phyloP scores from a whole-genome alignment of 2,797 vertebrate species.

The Hippopotamyrus pictus region DNA sequence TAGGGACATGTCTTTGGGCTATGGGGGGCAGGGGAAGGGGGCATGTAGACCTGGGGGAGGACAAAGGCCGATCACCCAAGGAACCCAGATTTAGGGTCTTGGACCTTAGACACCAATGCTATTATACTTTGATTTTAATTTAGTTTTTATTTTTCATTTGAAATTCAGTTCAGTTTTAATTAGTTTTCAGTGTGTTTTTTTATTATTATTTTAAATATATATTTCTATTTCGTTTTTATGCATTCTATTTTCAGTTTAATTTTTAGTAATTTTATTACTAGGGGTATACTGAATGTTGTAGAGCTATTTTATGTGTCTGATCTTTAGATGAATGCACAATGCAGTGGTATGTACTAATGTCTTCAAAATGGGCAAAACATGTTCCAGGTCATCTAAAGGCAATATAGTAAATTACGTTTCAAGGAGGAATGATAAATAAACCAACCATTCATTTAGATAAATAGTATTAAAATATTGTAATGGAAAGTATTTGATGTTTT shows the following conservation, averaged over 20 bases:
- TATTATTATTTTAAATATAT: background rate
- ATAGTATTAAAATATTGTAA: background rate
- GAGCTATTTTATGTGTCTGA: background rate
- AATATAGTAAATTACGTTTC: background rate
- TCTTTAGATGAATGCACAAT: background rate
- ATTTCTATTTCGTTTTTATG: background rate
- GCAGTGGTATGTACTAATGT: background rate
- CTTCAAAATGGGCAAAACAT: background rate
- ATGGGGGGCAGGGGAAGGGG: background rate
- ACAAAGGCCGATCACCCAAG: background rate
- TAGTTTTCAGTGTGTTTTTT: background rate
- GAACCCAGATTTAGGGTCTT: background rate
- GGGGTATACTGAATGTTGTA: background rate
- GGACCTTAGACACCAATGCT: background rate
- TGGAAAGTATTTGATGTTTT: background rate
- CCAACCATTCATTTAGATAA: background rate
- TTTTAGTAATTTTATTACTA: background rate
- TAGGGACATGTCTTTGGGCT: background rate
- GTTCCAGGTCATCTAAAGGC: background rate
- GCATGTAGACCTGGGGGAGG: background rate
- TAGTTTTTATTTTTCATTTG: background rate
- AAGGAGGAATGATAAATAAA: background rate
- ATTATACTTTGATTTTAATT: background rate
- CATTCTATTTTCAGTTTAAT: background rate
- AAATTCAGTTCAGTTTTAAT: background rate